Conservation (phyloP, 1,140 invertebrate genomes). For the Apis dorsata region DNA sequence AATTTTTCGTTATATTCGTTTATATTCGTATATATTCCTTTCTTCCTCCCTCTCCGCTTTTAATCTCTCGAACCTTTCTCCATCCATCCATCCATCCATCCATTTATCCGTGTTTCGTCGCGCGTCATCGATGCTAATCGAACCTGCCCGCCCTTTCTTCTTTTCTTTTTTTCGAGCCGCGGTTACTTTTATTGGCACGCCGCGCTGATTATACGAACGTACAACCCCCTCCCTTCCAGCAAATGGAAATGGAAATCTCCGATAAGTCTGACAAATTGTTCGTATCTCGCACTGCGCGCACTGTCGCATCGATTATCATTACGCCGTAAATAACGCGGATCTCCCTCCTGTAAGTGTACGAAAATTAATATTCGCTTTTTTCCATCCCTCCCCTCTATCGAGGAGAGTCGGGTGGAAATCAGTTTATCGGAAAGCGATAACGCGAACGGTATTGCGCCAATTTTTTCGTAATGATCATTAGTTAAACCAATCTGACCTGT, state of each 20-base stretch:
- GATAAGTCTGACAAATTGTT: conserved; percentile 25
- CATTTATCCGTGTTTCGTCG: not conserved
- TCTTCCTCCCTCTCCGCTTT: not conserved
- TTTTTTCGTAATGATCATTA: not conserved
- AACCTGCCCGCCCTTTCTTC: not conserved
- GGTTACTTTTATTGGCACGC: conserved; percentile 23
- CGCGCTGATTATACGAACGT: not conserved
- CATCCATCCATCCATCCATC: too few species aligned
- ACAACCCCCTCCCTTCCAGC: not conserved
- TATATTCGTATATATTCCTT: not conserved
- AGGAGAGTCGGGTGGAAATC: not conserved
- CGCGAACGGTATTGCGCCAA: not conserved
- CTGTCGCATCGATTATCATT: not conserved
- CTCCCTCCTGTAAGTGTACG: not conserved
- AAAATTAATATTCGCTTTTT: conserved; percentile 1
- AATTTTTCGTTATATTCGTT: conserved; percentile 22
- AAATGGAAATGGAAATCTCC: not conserved
- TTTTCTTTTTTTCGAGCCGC: not conserved
- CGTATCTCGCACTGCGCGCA: not conserved
- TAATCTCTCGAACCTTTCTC: too few species aligned
- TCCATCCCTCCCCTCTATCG: not conserved
- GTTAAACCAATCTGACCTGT: not conserved
- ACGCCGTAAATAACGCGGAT: not conserved
- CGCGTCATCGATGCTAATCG: conserved; percentile 1
- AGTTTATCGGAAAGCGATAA: conserved; percentile 9